Base-by-base conservation (phyloP, 2,113 vertebrate genomes). In the Corapipo altera region DNA sequence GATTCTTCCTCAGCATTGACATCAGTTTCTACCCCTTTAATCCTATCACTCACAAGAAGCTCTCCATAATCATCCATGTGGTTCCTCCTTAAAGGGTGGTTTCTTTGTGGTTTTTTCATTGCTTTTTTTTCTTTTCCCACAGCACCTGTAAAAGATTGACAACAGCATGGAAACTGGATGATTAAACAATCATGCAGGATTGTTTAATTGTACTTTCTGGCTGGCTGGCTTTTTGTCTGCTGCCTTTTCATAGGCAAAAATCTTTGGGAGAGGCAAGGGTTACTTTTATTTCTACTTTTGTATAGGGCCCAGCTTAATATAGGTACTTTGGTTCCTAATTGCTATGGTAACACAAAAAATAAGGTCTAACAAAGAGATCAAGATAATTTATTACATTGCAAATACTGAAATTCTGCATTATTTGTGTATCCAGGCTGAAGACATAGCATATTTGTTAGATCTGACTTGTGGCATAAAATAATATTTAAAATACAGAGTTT, bases 311-410 rank as follows among this genome's bases (percentile, higher is more conserved):
- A 24, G 46, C 83, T 93, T 86, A 85, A 88, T 39, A 77, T 39
- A 75, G 51, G 41, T 92, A 61, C 35, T 86, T 79, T 16, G 15
- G 62, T 71, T 92, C 65, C 76, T 62, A 57, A 51, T 52, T 71
- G 62, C 81, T 87, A 84, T 89, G 82, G 85, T 66, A 94, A 95
- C 67, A 75, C 21, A 92, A 89, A 95, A 73, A 94, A 18, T 23
- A 79, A 74, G 44, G 62, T 71, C 82, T 59, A 81, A 89, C 66
- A 95, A 93, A 78, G 74, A 88, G 67, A 74, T 55, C 35, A 76
- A 46, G 8, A 74, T 80, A 39, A 59, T 80, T 59, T 77, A 35
- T 74, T 44, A 54, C 27, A 44, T 22, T 43, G 35, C 55, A 80
- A 77, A 51, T 74, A 62, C 59, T 83, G 27, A 70, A 88, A 64